Evolutionary conservation across 2,113 vertebrate genomes (phyloP).

Genomic region (Dipodomys ordii): DNA sequence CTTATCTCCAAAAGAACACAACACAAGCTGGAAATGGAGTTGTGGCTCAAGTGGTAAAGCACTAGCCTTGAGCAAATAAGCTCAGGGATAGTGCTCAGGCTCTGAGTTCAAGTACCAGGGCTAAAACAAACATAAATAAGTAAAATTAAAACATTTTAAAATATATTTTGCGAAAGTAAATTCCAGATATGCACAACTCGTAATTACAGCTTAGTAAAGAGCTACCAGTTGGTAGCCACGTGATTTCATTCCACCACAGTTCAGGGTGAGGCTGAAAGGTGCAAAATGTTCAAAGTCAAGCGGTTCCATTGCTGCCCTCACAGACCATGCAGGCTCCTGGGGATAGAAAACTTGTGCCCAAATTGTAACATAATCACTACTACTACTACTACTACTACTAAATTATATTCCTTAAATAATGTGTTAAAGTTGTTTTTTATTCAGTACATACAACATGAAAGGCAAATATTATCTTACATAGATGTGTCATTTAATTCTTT

Average conservation of each 20-base stretch:
- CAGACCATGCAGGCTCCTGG: fast-evolving
- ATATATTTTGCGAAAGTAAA: background rate
- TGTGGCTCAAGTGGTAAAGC: too few relatives aligned
- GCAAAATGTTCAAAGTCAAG: background rate
- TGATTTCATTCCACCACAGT: background rate
- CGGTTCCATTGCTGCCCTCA: too few relatives aligned
- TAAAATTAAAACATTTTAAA: background rate
- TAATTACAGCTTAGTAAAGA: background rate
- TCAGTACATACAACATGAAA: background rate
- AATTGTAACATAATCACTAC: background rate
- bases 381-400: background rate
- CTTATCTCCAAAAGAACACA: too few relatives aligned
- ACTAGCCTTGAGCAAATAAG: too few relatives aligned
- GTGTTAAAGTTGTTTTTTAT: background rate
- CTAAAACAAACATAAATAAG: background rate
- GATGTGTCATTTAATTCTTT: background rate
- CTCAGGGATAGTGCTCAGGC: too few relatives aligned
- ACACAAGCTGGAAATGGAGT: too few relatives aligned
- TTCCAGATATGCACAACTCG: background rate
- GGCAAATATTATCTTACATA: background rate
- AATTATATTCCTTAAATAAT: background rate
- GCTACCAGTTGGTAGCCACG: too few relatives aligned
- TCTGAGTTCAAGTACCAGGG: too few relatives aligned
- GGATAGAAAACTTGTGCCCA: background rate
- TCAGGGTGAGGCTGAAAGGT: background rate